Base-by-base conservation (phyloP, 2,888 invertebrate species). In the Drosophila nr. perissopoda region DNA sequence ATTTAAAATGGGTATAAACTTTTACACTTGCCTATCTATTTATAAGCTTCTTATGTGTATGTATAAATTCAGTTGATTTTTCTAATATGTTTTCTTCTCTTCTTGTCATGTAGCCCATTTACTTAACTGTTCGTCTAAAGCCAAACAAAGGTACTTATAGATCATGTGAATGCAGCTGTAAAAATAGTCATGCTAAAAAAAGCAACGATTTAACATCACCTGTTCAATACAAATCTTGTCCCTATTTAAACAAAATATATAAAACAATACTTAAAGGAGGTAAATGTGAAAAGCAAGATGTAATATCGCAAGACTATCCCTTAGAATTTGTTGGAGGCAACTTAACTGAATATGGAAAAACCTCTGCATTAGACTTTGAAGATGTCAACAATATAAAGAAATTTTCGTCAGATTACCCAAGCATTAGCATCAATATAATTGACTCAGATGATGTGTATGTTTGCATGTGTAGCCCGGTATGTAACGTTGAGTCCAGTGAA, bases 361-460 rank as follows among this genome's bases (percentile, higher is more conserved):
- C 34, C 40, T 40, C 33, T 48, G 16, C 40, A 25, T 29, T 42
- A n/a, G 49, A 38, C 18, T 36, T 25, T 48, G 63, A 25, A 40
- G n/a, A 51, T 25, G n/a, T 56, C 21, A 54, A 66, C 7, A 46
- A 57, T 42, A 34, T 49, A 11, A 31, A 52, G 1, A 59, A 62
- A 38, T 21, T 27, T 60, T 36, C 56, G 11, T 51, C 71, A 7
- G 74, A 65, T 7, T 61, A 81, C 60, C 91, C 92, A 42, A 79
- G 77, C 63, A 84, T 92, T 63, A 92, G 91, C 79, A 91, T 93
- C 81, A 93, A 92, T 79, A 94, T 95, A 0, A 94, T 94, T 18
- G 93, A 93, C 52, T 94, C 94, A 0, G 95, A 95, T 67, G 92
- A 92, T 72, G 86, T 91, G 49, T 91, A 89, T 69, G 88, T 92